These are phyloP conservation scores for Poeciliopsis presidionis DNA, from an alignment of 2,797 vertebrate genomes.

Conservation along the genomic window DNA sequence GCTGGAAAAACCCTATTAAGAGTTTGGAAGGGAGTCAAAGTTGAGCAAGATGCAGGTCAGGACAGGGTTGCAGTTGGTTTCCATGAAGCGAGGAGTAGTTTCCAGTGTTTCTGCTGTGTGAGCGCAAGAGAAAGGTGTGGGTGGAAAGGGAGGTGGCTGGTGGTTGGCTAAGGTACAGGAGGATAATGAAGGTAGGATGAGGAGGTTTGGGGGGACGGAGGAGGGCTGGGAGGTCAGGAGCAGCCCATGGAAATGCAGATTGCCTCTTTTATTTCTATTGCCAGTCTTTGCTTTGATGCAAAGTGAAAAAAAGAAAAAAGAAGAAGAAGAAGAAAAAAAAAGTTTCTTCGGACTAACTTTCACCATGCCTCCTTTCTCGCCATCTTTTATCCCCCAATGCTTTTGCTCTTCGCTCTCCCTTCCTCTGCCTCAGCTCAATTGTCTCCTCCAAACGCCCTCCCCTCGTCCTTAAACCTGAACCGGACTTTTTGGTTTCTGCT, in stretches of 20 bases:
- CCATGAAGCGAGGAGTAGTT: conserved; percentile 27
- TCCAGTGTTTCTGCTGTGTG: conserved; percentile 77
- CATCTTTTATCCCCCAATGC: conserved; percentile 54
- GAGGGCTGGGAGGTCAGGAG: conserved; percentile 51
- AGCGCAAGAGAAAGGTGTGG: conserved; percentile 62
- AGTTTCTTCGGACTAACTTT: conserved; percentile 77
- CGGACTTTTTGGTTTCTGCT: background rate
- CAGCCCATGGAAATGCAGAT: conserved; percentile 83
- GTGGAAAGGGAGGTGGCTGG: conserved; percentile 53
- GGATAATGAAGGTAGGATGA: conserved; percentile 48
- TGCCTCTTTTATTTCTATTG: conserved; percentile 76
- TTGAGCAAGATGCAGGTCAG: conserved; percentile 38
- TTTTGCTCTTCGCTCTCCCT: conserved; percentile 38
- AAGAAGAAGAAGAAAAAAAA: background rate
- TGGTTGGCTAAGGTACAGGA: conserved; percentile 58
- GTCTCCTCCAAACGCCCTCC: conserved; percentile 34
- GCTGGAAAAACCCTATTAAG: conserved; percentile 17
- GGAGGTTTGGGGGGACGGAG: conserved; percentile 19
- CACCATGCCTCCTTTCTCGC: conserved; percentile 40
- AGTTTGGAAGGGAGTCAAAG: conserved; percentile 30
- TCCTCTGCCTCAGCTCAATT: conserved; percentile 52
- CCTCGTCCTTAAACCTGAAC: conserved; percentile 11
- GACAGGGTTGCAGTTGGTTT: conserved; percentile 49
- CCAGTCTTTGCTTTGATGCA: conserved; percentile 79
- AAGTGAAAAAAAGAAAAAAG: conserved; percentile 22